Evolutionary conservation across 2,797 vertebrate genomes (phyloP).

Genomic region (Sciurus carolinensis): DNA sequence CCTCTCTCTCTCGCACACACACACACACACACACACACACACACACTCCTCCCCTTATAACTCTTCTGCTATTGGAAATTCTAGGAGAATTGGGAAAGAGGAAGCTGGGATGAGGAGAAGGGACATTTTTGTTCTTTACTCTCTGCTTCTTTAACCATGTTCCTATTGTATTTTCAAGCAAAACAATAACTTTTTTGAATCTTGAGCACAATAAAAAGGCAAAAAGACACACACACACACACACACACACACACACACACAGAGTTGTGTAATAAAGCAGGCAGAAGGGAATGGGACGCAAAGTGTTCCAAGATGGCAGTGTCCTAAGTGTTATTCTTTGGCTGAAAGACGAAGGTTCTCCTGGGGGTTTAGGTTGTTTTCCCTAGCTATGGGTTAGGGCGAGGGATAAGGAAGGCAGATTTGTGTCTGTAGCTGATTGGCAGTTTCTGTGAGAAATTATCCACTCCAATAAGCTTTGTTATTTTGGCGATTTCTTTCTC

Average conservation of each 20-base stretch:
- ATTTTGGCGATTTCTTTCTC: conserved; percentile 75
- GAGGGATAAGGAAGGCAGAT: conserved; percentile 54
- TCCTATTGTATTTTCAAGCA: conserved; percentile 38
- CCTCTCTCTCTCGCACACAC: not conserved
- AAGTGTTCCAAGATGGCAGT: conserved; percentile 42
- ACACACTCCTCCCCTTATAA: not conserved
- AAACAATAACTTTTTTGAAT: conserved; percentile 29
- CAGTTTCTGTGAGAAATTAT: conserved; percentile 80
- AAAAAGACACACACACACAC: too few relatives aligned
- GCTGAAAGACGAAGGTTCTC: conserved; percentile 52
- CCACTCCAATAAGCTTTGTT: conserved; percentile 78
- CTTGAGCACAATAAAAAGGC: conserved; percentile 48
- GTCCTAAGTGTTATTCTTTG: conserved; percentile 5
- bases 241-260: not conserved
- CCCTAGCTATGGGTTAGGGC: not conserved
- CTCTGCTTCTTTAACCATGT: conserved; percentile 33
- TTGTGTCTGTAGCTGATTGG: conserved; percentile 60
- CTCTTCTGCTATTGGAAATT: not conserved
- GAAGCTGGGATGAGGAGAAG: fast-evolving
- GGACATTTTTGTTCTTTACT: not conserved
- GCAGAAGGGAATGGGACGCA: not conserved
- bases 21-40: not conserved
- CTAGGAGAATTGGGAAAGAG: not conserved
- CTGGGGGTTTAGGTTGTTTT: conserved; percentile 42
- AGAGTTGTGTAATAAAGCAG: not conserved